Evolutionary conservation across 2,113 vertebrate species (phyloP), one percentile per base, ranked within the genome.

Genomic region (Melanerpes formicivorus): DNA sequence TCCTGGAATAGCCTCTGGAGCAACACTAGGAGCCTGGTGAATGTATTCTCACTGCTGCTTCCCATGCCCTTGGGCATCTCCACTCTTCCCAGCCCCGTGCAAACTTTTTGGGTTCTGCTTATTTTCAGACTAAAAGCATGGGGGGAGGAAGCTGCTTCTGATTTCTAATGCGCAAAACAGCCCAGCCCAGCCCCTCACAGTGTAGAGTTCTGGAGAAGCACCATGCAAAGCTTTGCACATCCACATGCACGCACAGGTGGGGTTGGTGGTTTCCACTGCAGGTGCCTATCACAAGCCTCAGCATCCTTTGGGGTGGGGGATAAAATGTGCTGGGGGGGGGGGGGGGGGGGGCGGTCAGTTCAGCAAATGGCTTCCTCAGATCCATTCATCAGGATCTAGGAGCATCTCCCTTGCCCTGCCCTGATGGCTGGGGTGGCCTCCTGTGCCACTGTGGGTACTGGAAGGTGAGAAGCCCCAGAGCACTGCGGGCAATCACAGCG

Each of bases 241-340:
- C 59, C 69, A 14, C 48, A 1, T 2, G 27, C 34, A 9, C 25
- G 4, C 4, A 0, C 16, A 19, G 3, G 0, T 1, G 26, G 9
- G 5, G 14, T 5, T 56, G 62, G 48, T 54, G 70, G 46, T 0
- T 80, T 62, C 70, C 70, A 10, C 11, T 23, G 60, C 6, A 17
- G 17, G 29, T 64, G 17, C 4, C 3, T 19, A 26, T 2, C 59
- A 1, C 22, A 4, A 42, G 0, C 32, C 50, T 69, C 72, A 21
- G 10, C 59, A 50, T 5, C 32, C 37, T 32, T 71, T 9, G 25
- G 62, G 9, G 0, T 16, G 5, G 27, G 18, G 25, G 64, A 23
- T 77, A 40, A 37, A 48, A 79, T 14, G 1, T 3, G 3, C 15
- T 16, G 14, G 3, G 11, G 23, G 22, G 9, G 14, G 18, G 9